Evolutionary conservation across 2,888 invertebrate species (phyloP), one percentile per base, ranked within the genome.

Genomic region (Atrina japonica): DNA sequence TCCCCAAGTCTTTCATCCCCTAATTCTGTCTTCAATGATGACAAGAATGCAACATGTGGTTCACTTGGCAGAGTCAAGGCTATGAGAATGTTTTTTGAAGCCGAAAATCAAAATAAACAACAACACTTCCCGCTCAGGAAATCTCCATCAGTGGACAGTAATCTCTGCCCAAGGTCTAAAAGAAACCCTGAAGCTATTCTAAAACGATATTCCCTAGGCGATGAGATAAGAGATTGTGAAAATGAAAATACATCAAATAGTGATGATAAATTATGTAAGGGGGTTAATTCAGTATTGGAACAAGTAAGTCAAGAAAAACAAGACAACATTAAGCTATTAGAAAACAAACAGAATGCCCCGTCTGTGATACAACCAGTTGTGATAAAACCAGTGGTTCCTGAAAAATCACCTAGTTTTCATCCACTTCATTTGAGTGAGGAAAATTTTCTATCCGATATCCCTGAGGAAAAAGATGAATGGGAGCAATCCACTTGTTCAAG

Each of bases 371-470:
- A 25, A 3, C 18, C 25, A 14, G 25, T 21, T n/a, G 41, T 35
- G 6, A 27, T 53, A 25, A 64, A 52, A 21, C 64, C 52, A 16
- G 27, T 43, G 21, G 52, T 52, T 16, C 43, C 63, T 27, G 69
- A 69, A 16, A 69, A 55, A 16, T 47, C 47, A 25, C 58, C 69
- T 29, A 64, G 63, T 35, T 66, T 66, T 35, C 66, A 72, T 41
- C 60, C 83, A n/a, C 72, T 81, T 52, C 78, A 83, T 70, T 70
- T 83, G n/a, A 80, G 81, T 35, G 84, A 84, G 59, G 85, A 85
- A 58, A 84, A 85, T 29, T 77, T 83, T 63, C 69, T 85, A 25
- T 84, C 84, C 9, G 85, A 85, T 69, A 85, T 85, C 47, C 85
- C 85, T 3, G 85, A 85, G 67, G 85, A 85, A 56, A 75, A 74